Evolutionary conservation across 2,797 vertebrate genomes (phyloP).

Genomic region (Thamnophis elegans): DNA sequence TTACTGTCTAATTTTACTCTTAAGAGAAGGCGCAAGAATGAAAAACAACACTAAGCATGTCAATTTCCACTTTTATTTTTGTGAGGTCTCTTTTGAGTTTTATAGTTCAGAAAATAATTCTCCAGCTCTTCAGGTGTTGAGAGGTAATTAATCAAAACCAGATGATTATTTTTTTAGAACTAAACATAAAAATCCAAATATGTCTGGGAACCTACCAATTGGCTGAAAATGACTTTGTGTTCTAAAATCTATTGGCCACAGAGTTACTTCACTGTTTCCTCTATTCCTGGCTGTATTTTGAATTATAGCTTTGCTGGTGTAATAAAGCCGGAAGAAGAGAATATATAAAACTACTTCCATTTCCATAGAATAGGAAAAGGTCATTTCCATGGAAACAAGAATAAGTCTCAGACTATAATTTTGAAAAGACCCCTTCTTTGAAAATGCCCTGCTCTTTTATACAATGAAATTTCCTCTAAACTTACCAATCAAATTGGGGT

Average conservation of each 20-base stretch:
- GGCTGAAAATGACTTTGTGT: slow-evolving; percentile 36
- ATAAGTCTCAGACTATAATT: slow-evolving; percentile 65
- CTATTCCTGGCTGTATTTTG: slow-evolving; percentile 63
- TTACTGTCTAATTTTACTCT: not conserved
- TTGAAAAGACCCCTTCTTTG: slow-evolving; percentile 62
- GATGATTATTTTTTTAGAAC: not conserved
- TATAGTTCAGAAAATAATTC: slow-evolving; percentile 33
- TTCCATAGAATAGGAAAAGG: slow-evolving; percentile 73
- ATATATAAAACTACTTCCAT: slow-evolving; percentile 71
- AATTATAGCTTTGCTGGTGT: slow-evolving; percentile 68
- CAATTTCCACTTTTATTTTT: not conserved
- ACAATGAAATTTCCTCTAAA: slow-evolving; percentile 57
- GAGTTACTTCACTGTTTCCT: slow-evolving; percentile 41
- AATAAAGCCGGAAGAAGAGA: slow-evolving; percentile 71
- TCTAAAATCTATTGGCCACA: slow-evolving; percentile 47
- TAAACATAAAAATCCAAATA: slow-evolving; percentile 10
- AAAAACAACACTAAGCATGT: not conserved
- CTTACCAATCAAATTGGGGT: slow-evolving; percentile 47
- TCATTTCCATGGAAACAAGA: slow-evolving; percentile 73
- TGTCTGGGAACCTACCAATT: slow-evolving; percentile 47
- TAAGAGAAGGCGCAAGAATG: not conserved
- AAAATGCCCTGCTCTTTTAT: slow-evolving; percentile 53
- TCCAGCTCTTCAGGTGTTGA: slow-evolving; percentile 20
- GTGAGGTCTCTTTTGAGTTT: slow-evolving; percentile 23
- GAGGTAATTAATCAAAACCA: slow-evolving; percentile 47